Evolutionary conservation across 1,140 invertebrate genomes (phyloP), one percentile per base, ranked within the genome.

Genomic region (Leucophenga varia): DNA sequence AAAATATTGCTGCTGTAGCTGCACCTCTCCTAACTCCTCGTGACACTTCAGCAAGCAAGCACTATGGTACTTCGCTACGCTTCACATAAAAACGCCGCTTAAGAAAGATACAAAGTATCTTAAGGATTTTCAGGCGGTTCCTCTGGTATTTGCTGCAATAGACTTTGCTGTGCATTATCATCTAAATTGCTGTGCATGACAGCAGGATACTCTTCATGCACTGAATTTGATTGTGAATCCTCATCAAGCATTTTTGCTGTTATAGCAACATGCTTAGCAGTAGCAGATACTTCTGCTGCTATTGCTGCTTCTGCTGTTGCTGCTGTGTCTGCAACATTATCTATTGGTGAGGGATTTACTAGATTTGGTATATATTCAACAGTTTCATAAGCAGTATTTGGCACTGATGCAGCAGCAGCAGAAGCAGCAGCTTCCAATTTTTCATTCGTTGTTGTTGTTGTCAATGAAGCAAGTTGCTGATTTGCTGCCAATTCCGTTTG

Each of bases 321-420:
- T 37, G 44, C 14, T 8, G 6, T 12, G 14, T 36, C 14, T 6
- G 8, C 31, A 20, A 16, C 21, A 41, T 19, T 12, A 25, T 41
- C 19, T 6, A 25, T 12, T 41, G 22, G 5, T 13, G 13, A 19
- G n/a, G 44, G 40, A 16, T 45, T 35, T 40, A 65, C 61, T 25
- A 58, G 44, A 52, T 67, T 70, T 31, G 70, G 63, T 30, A 71
- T 69, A 32, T 59, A 74, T 21, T 73, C 70, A 31, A 73, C 59
- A 19, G 70, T 73, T 25, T 68, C 55, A 31, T 74, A 73, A 28
- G 71, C 70, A 39, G 65, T 68, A 47, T 72, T 64, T 44, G 61
- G 58, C 47, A 57, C 68, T 32, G 59, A 52, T 36, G 2, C 37
- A 21, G 41, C 21, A 7, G 16, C 28, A 13, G 32, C 14, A 8